Conservation (phyloP, 1,140 invertebrate species). For the Hylyphantes graminicola region DNA sequence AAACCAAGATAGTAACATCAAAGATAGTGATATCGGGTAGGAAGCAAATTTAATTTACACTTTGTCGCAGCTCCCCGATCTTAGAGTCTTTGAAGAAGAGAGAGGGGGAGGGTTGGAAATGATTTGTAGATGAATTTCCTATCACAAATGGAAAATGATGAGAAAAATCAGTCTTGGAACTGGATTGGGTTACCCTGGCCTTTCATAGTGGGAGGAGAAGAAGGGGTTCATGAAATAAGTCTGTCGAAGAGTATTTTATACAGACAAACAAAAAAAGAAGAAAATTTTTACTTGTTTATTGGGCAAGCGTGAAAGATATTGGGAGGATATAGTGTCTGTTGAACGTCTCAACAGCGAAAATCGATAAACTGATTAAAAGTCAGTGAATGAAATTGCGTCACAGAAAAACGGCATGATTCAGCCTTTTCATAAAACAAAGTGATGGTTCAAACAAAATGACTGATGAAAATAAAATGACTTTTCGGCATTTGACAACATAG, state of each 20-base stretch:
- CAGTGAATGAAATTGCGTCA: too few species aligned
- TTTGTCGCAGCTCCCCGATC: constrained; percentile 15
- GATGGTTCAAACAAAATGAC: too few species aligned
- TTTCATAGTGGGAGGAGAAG: not conserved
- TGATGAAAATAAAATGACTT: too few species aligned
- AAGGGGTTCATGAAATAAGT: not conserved
- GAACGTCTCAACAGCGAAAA: too few species aligned
- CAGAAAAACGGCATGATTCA: too few species aligned
- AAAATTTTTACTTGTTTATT: not conserved
- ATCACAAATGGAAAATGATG: constrained; percentile 2
- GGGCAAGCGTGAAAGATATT: not conserved
- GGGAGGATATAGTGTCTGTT: not conserved
- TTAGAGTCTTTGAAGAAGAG: not conserved
- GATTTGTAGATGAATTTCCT: not conserved
- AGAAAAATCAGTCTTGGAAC: not conserved
- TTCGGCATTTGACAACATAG: too few species aligned
- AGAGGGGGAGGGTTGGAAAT: not conserved
- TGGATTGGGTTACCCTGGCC: not conserved
- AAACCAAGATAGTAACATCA: not conserved
- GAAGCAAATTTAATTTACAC: constrained; percentile 56
- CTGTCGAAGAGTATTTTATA: not conserved
- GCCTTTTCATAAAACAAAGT: too few species aligned
- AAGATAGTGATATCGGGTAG: constrained; percentile 54
- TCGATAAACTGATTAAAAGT: too few species aligned
- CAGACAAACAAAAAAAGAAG: not conserved